These are phyloP conservation scores for Atethmia centrago DNA, from an alignment of 2,888 invertebrate species.

Conservation along the genomic window DNA sequence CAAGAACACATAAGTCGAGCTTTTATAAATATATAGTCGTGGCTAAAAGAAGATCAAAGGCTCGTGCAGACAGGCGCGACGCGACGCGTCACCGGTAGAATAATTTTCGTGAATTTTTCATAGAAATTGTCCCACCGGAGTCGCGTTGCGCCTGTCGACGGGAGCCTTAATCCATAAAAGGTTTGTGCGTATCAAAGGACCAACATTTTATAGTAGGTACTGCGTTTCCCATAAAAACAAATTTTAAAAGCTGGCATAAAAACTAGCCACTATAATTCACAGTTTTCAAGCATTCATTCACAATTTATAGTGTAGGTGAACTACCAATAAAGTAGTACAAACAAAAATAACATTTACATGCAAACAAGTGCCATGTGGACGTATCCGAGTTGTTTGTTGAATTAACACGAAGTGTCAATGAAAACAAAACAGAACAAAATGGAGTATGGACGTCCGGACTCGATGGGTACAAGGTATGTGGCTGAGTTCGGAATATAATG, in stretches of 20 bases:
- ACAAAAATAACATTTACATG: conserved; percentile 34
- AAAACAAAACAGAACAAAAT: conserved; percentile 44
- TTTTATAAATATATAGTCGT: too few species aligned
- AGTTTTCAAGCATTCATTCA: conserved; percentile 9
- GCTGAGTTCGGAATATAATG: not conserved
- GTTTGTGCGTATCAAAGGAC: not conserved
- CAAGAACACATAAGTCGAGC: too few species aligned
- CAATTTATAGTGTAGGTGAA: conserved; percentile 11
- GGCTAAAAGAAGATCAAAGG: too few species aligned
- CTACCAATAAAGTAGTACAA: conserved; percentile 33
- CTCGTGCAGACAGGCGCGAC: too few species aligned
- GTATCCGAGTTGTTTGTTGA: conserved; percentile 29
- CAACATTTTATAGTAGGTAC: not conserved
- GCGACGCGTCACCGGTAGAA: too few species aligned
- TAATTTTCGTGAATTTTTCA: too few species aligned
- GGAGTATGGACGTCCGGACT: conserved; percentile 29
- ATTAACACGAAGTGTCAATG: conserved; percentile 45
- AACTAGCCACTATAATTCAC: not conserved
- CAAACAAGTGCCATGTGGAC: conserved; percentile 39
- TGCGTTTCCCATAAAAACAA: not conserved
- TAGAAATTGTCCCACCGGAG: too few species aligned
- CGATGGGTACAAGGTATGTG: conserved; percentile 12
- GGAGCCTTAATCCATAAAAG: not conserved
- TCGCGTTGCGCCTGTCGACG: too few species aligned
- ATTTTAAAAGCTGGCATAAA: not conserved